Evolutionary conservation across 2,888 invertebrate genomes (phyloP).

Genomic region (Xylota sylvarum): DNA sequence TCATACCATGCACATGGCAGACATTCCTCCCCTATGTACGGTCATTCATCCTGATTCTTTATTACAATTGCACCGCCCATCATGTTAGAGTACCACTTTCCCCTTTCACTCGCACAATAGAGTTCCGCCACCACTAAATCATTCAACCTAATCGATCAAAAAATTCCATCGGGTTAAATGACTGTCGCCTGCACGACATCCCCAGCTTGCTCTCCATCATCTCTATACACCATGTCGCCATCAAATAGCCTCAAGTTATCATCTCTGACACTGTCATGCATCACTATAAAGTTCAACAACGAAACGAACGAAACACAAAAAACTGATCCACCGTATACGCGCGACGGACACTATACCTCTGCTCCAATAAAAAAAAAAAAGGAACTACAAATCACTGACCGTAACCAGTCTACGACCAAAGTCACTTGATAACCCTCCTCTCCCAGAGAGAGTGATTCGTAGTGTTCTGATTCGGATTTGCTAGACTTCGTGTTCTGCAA

Average conservation of each 20-base stretch:
- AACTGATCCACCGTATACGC: slow-evolving; percentile 1
- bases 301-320: slow-evolving; percentile 25
- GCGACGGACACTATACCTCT: slow-evolving; percentile 20
- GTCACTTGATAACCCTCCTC: slow-evolving; percentile 64
- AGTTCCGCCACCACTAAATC: slow-evolving; percentile 57
- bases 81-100: slow-evolving; percentile 49
- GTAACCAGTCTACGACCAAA: slow-evolving; percentile 63
- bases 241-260: slow-evolving; percentile 75
- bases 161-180: slow-evolving; percentile 73
- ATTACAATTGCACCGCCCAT: slow-evolving; percentile 30
- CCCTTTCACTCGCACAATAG: slow-evolving; percentile 45
- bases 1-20: slow-evolving; percentile 10
- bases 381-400: slow-evolving; percentile 68
- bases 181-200: slow-evolving; percentile 62
- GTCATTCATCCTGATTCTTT: slow-evolving; percentile 30
- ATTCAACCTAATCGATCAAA: slow-evolving; percentile 77
- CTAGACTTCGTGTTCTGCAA: slow-evolving; percentile 50
- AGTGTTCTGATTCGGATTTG: slow-evolving; percentile 51
- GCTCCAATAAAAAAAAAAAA: slow-evolving; percentile 38
- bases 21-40: neutral
- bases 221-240: slow-evolving; percentile 69
- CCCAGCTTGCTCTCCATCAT: slow-evolving; percentile 66
- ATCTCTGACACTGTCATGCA: slow-evolving; percentile 74
- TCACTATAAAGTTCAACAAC: slow-evolving; percentile 66
- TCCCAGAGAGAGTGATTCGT: slow-evolving; percentile 23